Percentiles rank a stretch among this genome's conserved stretches.
Conservation (phyloP, 2,888 invertebrate genomes). For the Drymonia ruficornis region DNA sequence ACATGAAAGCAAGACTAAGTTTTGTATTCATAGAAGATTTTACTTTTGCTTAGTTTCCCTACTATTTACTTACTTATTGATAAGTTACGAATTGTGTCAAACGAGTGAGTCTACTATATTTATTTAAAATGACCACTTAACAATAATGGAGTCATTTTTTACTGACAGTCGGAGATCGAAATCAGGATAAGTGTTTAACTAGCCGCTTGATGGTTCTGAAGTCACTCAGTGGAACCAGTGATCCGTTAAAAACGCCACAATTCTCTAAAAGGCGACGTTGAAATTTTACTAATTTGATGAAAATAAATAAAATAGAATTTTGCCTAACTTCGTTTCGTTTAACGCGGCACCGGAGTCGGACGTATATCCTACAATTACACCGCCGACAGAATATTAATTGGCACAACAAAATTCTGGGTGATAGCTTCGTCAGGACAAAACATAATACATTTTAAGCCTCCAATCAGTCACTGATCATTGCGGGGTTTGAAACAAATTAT, state of each 20-base stretch:
- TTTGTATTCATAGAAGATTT: no score
- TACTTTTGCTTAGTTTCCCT: no score
- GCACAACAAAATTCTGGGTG: conserved; percentile 38
- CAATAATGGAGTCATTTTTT: not conserved
- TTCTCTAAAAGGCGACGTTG: conserved; percentile 24
- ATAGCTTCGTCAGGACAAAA: conserved; percentile 31
- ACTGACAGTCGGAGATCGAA: not conserved
- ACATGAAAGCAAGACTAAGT: no score
- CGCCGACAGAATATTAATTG: conserved; percentile 45
- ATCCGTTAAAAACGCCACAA: conserved; percentile 25
- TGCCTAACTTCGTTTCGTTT: conserved; percentile 14
- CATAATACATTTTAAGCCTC: conserved; percentile 63
- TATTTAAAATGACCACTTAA: no score
- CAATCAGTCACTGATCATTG: conserved; percentile 61
- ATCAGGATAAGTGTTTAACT: conserved; percentile 13
- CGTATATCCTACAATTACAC: conserved; percentile 28
- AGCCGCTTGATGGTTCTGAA: conserved; percentile 16
- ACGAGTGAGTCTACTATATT: no score
- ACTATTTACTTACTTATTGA: no score
- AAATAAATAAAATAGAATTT: conserved; percentile 24
- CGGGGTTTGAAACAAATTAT: conserved; percentile 40
- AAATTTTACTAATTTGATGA: conserved; percentile 28
- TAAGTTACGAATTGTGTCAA: no score
- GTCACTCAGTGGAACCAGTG: conserved; percentile 26
- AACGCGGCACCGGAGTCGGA: conserved; percentile 10